Evolutionary conservation across 2,797 vertebrate genomes (phyloP).

Genomic region (Lerista edwardsae): DNA sequence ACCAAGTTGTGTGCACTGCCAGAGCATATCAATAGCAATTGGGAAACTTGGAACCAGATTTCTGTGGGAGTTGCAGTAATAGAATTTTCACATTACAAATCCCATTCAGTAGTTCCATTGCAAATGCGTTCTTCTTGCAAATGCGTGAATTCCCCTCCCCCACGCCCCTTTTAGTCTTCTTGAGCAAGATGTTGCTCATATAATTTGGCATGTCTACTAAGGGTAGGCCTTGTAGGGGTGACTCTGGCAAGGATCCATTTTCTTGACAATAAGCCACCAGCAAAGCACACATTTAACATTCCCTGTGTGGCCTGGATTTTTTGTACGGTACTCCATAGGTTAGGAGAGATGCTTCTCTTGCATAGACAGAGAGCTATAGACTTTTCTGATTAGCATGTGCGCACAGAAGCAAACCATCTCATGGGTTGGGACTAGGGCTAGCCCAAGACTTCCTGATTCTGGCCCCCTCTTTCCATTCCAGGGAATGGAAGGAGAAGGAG

Average conservation of each 20-base stretch:
- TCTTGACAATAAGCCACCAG: not conserved
- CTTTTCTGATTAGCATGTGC: too few relatives aligned
- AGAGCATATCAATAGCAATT: not conserved
- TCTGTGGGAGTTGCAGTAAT: not conserved
- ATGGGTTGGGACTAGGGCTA: too few relatives aligned
- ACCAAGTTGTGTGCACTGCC: slow-evolving; percentile 4
- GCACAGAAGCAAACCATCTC: too few relatives aligned
- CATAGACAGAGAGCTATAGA: not conserved
- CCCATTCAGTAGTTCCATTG: slow-evolving; percentile 3
- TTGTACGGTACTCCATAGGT: not conserved
- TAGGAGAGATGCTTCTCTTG: not conserved
- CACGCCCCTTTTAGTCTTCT: not conserved
- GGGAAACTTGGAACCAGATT: slow-evolving; percentile 34
- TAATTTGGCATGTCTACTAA: slow-evolving; percentile 16
- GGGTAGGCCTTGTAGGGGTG: not conserved
- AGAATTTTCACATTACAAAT: slow-evolving; percentile 44
- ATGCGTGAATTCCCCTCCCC: too few relatives aligned
- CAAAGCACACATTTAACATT: not conserved
- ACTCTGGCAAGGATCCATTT: slow-evolving; percentile 8
- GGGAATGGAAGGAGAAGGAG: too few relatives aligned
- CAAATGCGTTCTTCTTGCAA: not conserved
- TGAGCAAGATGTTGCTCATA: slow-evolving; percentile 20
- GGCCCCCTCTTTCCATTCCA: too few relatives aligned
- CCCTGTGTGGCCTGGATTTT: not conserved
- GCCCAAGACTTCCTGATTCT: too few relatives aligned